Base-by-base conservation (phyloP, 2,113 vertebrate genomes). In the Archocentrus centrarchus region DNA sequence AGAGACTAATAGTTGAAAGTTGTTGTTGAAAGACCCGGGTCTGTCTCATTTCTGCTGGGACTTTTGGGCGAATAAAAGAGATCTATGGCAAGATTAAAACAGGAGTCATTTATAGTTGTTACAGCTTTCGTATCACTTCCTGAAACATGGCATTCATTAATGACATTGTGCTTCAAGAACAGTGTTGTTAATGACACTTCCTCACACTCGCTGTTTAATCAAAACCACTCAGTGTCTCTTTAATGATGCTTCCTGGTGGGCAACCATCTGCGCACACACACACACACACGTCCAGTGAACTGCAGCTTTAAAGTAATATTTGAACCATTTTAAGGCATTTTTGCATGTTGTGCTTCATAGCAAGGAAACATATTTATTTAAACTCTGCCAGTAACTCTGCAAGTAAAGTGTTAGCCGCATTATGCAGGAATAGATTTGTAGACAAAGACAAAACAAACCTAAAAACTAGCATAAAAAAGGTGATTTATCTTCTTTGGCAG, bases 191-290 rank as follows among this genome's bases (percentile, higher is more conserved):
- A 85, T 68, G 79, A 85, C 11, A 22, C 64, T 61, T 37, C 44
- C 68, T 80, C 32, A 24, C 57, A 22, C 64, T 41, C 24, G 0
- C 70, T 8, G 76, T 3, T 77, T 77, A 60, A 63, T 84, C 82
- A 78, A 61, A 44, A 14, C 59, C 27, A 9, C 66, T 66, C 13
- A 2, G 59, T 32, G 86, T 24, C 75, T 79, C 59, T 44, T 75
- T 88, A 88, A 88, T 58, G 86, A 82, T 8, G 44, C 83, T 61
- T 68, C 83, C 83, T 61, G 41, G 55, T 76, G 87, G 55, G 66
- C 3, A 66, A 57, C 79, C 84, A 37, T 82, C 86, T 88, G 86
- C 24, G 58, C 58, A 32, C 17, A 32, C 66, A 73, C 47, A 68
- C 64, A 68, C 24, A 27, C 30, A 30, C 30, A 30, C 3, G 30